Conservation (phyloP, 1,140 invertebrate species). For the Adoxophyes honmai region DNA sequence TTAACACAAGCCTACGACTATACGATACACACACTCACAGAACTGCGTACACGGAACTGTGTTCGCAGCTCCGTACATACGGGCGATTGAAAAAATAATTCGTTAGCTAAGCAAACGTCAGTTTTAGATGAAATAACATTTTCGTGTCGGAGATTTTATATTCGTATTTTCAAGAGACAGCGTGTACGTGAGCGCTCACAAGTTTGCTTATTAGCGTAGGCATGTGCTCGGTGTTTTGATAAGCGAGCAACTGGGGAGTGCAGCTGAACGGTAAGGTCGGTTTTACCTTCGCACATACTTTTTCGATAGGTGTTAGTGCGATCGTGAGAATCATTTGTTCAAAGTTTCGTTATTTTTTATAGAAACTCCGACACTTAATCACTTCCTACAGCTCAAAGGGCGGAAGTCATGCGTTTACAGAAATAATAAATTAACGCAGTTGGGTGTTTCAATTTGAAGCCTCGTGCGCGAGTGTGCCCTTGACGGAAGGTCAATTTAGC, state of each 20-base stretch:
- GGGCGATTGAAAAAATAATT: too few species aligned
- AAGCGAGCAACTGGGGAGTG: not conserved
- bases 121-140: too few species aligned
- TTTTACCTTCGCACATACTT: constrained; percentile 41
- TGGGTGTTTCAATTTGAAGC: constrained; percentile 54
- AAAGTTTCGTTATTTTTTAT: constrained; percentile 67
- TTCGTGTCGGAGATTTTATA: too few species aligned
- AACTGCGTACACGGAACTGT: constrained; percentile 23
- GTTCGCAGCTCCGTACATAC: too few species aligned
- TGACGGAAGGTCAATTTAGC: constrained; percentile 58
- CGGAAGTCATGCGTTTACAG: constrained; percentile 70
- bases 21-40: constrained; percentile 30
- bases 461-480: constrained; percentile 42
- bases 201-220: too few species aligned
- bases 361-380: constrained; percentile 63
- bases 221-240: not conserved
- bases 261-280: constrained; percentile 16
- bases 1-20: constrained; percentile 42
- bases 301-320: constrained; percentile 43
- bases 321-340: constrained; percentile 60
- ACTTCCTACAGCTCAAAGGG: constrained; percentile 70
- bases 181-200: too few species aligned
- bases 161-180: not conserved
- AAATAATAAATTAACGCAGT: constrained; percentile 70
- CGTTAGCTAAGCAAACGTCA: too few species aligned